Conservation (phyloP, 2,797 vertebrate genomes). For the Stomatorhinus walkeri region DNA sequence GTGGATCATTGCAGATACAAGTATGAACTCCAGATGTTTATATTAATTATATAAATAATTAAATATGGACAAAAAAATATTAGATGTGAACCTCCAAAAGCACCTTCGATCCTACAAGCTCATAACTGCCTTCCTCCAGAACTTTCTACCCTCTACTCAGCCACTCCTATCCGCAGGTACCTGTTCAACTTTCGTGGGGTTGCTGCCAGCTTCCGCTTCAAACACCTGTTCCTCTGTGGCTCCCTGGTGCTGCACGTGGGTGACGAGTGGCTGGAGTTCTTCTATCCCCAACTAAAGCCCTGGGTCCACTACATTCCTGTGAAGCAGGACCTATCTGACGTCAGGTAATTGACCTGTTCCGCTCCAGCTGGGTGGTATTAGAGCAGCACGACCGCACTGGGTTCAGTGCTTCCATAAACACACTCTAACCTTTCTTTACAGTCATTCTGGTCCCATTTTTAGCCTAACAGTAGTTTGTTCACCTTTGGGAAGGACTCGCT, state of each 20-base stretch:
- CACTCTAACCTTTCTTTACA: background rate
- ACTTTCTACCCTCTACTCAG: background rate
- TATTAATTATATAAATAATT: background rate
- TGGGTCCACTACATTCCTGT: slow-evolving; percentile 96
- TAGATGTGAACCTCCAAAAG: background rate
- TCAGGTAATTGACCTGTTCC: slow-evolving; percentile 62
- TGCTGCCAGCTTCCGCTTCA: slow-evolving; percentile 92
- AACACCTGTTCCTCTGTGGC: slow-evolving; percentile 92
- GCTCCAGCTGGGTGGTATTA: background rate
- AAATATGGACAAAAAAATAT: background rate
- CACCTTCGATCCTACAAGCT: background rate
- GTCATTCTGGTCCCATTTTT: background rate
- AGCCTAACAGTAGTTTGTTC: background rate
- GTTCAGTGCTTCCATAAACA: background rate
- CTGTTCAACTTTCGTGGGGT: slow-evolving; percentile 97
- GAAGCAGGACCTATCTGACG: slow-evolving; percentile 78
- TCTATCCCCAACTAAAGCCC: slow-evolving; percentile 84
- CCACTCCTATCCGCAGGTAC: slow-evolving; percentile 61
- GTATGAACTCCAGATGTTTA: slow-evolving; percentile 55
- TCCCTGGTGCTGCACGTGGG: slow-evolving; percentile 92
- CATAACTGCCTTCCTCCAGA: background rate
- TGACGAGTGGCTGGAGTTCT: slow-evolving; percentile 91
- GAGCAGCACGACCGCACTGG: background rate
- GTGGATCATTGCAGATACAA: slow-evolving; percentile 95
- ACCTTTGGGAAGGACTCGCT: background rate